Conservation (phyloP, 1,140 invertebrate species). For the Dufourea novaeangliae region DNA sequence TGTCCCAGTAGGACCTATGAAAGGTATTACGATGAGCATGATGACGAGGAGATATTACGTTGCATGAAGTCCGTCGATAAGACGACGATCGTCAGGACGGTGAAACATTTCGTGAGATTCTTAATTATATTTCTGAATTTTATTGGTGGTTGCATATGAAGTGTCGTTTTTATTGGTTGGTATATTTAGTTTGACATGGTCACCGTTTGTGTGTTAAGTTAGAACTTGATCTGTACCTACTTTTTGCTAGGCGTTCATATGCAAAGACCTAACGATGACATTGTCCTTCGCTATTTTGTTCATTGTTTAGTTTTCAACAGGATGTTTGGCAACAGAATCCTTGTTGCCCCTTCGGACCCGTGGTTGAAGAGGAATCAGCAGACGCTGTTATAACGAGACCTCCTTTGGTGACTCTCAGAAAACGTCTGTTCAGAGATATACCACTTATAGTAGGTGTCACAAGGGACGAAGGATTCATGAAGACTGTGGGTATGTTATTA, state of each 20-base stretch:
- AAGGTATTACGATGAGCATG: no score
- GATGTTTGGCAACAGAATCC: neutral
- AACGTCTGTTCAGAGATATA: constrained; percentile 71
- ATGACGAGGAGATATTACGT: constrained; percentile 54
- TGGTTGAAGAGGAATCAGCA: constrained; percentile 69
- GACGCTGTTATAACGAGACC: constrained; percentile 71
- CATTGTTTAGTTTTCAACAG: neutral
- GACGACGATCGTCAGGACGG: neutral
- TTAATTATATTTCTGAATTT: neutral
- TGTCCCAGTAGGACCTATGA: no score
- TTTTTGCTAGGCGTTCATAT: no score
- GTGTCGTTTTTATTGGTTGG: no score
- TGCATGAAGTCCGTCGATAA: constrained; percentile 63
- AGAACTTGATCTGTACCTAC: no score
- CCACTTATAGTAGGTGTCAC: constrained; percentile 72
- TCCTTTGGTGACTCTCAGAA: constrained; percentile 59
- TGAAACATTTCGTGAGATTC: constrained; percentile 17
- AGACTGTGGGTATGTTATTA: constrained; percentile 60
- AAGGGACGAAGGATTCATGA: constrained; percentile 71
- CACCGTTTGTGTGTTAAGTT: no score
- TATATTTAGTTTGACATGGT: no score
- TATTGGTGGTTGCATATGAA: no score
- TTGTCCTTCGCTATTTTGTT: neutral
- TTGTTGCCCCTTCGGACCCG: constrained; percentile 66
- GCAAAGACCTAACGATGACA: no score